These are phyloP conservation scores for Rhodophaea formosa DNA, from an alignment of 2,888 invertebrate genomes.

Conservation along the genomic window DNA sequence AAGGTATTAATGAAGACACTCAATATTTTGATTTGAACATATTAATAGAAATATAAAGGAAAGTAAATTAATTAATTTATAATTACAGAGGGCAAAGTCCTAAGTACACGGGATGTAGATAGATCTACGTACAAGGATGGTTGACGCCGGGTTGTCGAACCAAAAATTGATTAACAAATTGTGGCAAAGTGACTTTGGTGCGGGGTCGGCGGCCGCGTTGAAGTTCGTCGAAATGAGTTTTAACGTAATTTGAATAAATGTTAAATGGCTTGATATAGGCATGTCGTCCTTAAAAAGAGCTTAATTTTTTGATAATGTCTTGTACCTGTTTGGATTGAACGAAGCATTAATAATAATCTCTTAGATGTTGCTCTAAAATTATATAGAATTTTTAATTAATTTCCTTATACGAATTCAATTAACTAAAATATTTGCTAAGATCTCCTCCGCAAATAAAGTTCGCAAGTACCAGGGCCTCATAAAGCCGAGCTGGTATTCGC, in stretches of 20 bases:
- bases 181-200: background rate
- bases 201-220: slow-evolving; percentile 2
- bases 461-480: slow-evolving; percentile 64
- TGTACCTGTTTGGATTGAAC: background rate
- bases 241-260: background rate
- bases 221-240: background rate
- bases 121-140: background rate
- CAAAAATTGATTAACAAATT: background rate
- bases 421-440: background rate
- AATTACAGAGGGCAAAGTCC: background rate
- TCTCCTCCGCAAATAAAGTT: slow-evolving; percentile 31
- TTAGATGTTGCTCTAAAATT: too few species aligned
- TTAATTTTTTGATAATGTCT: background rate
- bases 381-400: background rate
- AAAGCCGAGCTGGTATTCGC: slow-evolving; percentile 55
- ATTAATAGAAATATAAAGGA: too few species aligned
- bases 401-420: background rate
- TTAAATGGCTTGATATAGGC: background rate
- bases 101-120: background rate
- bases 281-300: background rate
- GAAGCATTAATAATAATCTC: background rate
- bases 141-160: background rate
- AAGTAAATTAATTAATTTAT: background rate
- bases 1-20: too few species aligned
- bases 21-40: too few species aligned